Conservation (phyloP, 2,888 invertebrate genomes). For the Ecliptopera silaceata region DNA sequence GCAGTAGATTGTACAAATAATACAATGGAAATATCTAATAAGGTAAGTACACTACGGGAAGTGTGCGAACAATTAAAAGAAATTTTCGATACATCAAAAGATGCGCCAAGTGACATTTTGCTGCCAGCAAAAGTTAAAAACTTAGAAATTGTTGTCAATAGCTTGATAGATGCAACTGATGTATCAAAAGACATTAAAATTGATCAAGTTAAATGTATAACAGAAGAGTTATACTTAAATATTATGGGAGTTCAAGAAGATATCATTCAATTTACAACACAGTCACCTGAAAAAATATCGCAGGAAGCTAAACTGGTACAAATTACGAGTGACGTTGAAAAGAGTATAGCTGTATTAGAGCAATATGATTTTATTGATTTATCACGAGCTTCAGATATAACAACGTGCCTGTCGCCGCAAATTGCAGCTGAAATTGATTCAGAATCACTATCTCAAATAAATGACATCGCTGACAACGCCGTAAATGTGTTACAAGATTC, state of each 20-base stretch:
- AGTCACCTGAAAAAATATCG: constrained; percentile 45
- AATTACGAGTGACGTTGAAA: constrained; percentile 63
- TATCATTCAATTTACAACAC: constrained; percentile 56
- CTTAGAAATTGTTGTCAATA: constrained; percentile 52
- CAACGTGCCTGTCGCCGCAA: constrained; percentile 49
- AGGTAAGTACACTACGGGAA: constrained; percentile 55
- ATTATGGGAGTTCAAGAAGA: constrained; percentile 63
- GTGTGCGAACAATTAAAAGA: constrained; percentile 59
- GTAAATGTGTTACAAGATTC: constrained; percentile 58
- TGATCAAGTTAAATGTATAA: constrained; percentile 55
- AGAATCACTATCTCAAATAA: constrained; percentile 56
- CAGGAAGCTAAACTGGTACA: constrained; percentile 65
- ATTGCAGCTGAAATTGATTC: constrained; percentile 56
- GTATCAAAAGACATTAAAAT: constrained; percentile 55
- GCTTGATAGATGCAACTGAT: constrained; percentile 57
- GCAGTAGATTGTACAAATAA: constrained; percentile 59
- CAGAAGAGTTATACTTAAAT: constrained; percentile 62
- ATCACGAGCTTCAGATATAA: constrained; percentile 58
- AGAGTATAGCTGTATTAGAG: constrained; percentile 64
- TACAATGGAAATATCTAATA: constrained; percentile 63
- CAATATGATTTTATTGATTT: constrained; percentile 68
- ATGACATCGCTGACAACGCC: constrained; percentile 58
- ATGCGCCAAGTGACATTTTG: constrained; percentile 9
- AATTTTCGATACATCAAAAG: constrained; percentile 49
- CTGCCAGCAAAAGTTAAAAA: constrained; percentile 39